Percentiles rank a stretch among this genome's conserved stretches.
Evolutionary conservation across 2,888 invertebrate species (phyloP).

Genomic region (Euplagia quadripunctaria): DNA sequence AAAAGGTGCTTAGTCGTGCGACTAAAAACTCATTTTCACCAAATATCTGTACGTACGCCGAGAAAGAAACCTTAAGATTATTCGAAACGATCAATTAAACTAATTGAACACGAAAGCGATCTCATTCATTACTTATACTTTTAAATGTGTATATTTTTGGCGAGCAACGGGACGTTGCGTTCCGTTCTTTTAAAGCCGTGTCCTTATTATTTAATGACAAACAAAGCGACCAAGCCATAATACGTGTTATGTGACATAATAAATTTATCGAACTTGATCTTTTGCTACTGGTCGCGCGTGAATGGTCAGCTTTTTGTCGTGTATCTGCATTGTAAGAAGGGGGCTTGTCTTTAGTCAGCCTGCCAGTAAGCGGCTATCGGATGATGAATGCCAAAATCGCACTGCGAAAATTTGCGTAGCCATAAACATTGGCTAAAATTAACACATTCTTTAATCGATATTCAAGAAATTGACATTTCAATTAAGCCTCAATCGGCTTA

Average conservation of each 20-base stretch:
- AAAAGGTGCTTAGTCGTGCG: conserved; percentile 21
- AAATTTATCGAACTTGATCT: conserved; percentile 55
- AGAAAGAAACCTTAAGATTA: conserved; percentile 28
- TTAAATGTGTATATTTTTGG: conserved; percentile 25
- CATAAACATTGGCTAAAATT: conserved; percentile 16
- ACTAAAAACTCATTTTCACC: conserved; percentile 31
- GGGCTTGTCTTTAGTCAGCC: conserved; percentile 39
- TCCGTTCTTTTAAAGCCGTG: conserved; percentile 47
- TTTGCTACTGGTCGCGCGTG: conserved; percentile 48
- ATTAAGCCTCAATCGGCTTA: conserved; percentile 7
- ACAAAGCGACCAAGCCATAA: conserved; percentile 22
- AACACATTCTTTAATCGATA: conserved; percentile 16
- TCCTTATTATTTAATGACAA: conserved; percentile 54
- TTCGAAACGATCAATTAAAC: conserved; percentile 34
- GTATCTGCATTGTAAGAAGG: conserved; percentile 44
- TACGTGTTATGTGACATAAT: conserved; percentile 51
- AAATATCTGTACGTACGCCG: conserved; percentile 22
- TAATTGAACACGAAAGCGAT: conserved; percentile 36
- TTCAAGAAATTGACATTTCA: conserved; percentile 3
- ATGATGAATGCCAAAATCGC: conserved; percentile 31
- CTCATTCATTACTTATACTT: conserved; percentile 32
- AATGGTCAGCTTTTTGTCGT: conserved; percentile 55
- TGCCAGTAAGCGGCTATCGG: conserved; percentile 38
- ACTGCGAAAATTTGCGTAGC: conserved; percentile 17
- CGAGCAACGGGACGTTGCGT: conserved; percentile 32